Percentiles rank a stretch among this genome's conserved stretches.
These are phyloP conservation scores for Drosophila hydei DNA, from an alignment of 1,140 invertebrate genomes.

Conservation along the genomic window DNA sequence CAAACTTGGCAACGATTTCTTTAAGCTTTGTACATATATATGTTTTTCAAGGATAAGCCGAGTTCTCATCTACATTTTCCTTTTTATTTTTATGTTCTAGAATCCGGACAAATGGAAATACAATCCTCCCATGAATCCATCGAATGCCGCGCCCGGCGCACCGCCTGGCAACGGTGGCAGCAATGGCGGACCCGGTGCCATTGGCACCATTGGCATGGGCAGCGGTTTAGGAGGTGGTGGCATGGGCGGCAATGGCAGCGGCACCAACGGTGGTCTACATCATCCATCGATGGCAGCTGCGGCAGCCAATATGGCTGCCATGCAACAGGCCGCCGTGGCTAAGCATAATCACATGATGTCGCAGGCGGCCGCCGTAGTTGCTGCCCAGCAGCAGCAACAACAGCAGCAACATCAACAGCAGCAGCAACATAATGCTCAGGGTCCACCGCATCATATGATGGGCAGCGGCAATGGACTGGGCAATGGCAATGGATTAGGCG, in stretches of 20 bases:
- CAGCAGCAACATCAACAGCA: constrained; percentile 69
- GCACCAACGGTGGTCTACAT: constrained; percentile 77
- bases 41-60: constrained; percentile 5
- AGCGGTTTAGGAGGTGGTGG: constrained; percentile 51
- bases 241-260: constrained; percentile 61
- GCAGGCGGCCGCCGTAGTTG: constrained; percentile 72
- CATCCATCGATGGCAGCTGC: constrained; percentile 77
- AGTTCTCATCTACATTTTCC: background rate
- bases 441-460: constrained; percentile 71
- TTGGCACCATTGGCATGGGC: constrained; percentile 78
- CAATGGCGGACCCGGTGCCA: constrained; percentile 71
- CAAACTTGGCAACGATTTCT: background rate
- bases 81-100: constrained; percentile 72
- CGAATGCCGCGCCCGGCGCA: constrained; percentile 74
- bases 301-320: constrained; percentile 73
- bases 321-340: constrained; percentile 79
- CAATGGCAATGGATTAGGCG: constrained; percentile 64
- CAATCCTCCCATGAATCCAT: constrained; percentile 84
- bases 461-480: constrained; percentile 68
- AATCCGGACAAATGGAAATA: constrained; percentile 89
- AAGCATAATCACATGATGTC: constrained; percentile 83
- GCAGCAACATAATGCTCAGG: constrained; percentile 66
- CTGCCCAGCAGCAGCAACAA: constrained; percentile 69
- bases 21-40: background rate
- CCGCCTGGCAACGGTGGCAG: constrained; percentile 64